A percentile compares a stretch with the other conserved stretches of the same genome.
Evolutionary conservation across 2,797 vertebrate species (phyloP).

Genomic region (Sandelia bainsii): DNA sequence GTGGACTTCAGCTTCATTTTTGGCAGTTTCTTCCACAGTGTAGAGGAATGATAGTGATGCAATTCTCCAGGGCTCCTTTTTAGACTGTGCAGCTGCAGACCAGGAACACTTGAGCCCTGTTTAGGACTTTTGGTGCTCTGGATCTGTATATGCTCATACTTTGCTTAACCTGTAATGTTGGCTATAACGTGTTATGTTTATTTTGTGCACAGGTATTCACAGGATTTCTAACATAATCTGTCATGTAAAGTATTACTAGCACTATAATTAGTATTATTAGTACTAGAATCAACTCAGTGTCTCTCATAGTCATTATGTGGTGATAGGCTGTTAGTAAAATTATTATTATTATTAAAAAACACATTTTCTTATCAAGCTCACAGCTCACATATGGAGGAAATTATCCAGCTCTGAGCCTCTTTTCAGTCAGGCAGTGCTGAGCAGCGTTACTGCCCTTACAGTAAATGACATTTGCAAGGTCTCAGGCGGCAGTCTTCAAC

Average conservation of each 20-base stretch:
- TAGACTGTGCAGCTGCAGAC: conserved; percentile 69
- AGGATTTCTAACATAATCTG: background rate
- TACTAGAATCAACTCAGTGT: too few species aligned
- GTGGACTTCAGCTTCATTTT: conserved; percentile 21
- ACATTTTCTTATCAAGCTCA: background rate
- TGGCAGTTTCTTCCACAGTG: conserved; percentile 66
- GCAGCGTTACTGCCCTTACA: conserved; percentile 29
- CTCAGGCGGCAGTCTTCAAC: conserved; percentile 16
- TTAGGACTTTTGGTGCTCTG: conserved; percentile 35
- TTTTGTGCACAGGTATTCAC: background rate
- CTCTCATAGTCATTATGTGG: background rate
- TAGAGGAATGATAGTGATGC: conserved; percentile 76
- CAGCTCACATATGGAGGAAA: conserved; percentile 23
- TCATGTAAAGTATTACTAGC: background rate
- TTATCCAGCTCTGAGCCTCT: conserved; percentile 13
- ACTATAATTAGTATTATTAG: too few species aligned
- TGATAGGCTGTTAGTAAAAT: background rate
- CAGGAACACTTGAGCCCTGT: conserved; percentile 44
- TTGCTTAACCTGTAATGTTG: conserved; percentile 2
- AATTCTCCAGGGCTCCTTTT: conserved; percentile 67
- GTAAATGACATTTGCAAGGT: conserved; percentile 49
- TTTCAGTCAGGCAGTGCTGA: conserved; percentile 12
- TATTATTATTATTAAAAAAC: background rate
- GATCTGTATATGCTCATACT: background rate
- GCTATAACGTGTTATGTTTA: background rate